Evolutionary conservation across 1,140 invertebrate genomes (phyloP), one percentile per base, ranked within the genome.

Genomic region (Epicauta chinensis): DNA sequence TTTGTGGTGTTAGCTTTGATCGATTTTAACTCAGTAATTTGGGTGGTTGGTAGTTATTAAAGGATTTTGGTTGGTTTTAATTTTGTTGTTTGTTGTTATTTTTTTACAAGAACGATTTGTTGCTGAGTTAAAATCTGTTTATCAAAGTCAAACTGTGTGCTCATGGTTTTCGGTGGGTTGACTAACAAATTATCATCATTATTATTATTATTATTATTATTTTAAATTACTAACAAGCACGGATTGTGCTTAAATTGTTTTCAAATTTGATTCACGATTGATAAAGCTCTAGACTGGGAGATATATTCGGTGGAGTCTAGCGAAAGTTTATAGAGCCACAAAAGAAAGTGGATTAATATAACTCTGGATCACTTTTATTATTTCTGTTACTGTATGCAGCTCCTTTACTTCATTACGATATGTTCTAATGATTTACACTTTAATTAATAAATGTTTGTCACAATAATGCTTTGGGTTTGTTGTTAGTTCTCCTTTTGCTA

Each of bases 401-500:
- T 64, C 54, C 61, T 52, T 55, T 55, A 65, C 57, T 65, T 66
- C 58, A 57, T 62, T 57, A 62, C 53, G 53, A 64, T 66, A 65
- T 66, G 66, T 66, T 65, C 66, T 68, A 67, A 69, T 67, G 62
- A 63, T 63, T 64, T 67, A 68, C 65, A 67, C 65, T 67, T 62
- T 23, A 23, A 69, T 66, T 68, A 70, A 70, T 70, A 70, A 70
- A 70, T 70, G 68, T 70, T 68, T 67, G 68, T 70, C 66, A 68
- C 66, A 67, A 66, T 70, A 70, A 70, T 70, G 68, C 68, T 70
- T 69, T 70, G 68, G 68, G 68, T 67, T 68, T 70, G 61, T 67
- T 70, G 66, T 70, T 69, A 65, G 63, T 60, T 59, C 44, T 64
- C 59, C 60, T 63, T 53, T 64, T 48, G 56, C 55, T 61, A 51